These are phyloP conservation scores for Agonopterix heracliana DNA, from an alignment of 2,888 invertebrate species.

Conservation along the genomic window DNA sequence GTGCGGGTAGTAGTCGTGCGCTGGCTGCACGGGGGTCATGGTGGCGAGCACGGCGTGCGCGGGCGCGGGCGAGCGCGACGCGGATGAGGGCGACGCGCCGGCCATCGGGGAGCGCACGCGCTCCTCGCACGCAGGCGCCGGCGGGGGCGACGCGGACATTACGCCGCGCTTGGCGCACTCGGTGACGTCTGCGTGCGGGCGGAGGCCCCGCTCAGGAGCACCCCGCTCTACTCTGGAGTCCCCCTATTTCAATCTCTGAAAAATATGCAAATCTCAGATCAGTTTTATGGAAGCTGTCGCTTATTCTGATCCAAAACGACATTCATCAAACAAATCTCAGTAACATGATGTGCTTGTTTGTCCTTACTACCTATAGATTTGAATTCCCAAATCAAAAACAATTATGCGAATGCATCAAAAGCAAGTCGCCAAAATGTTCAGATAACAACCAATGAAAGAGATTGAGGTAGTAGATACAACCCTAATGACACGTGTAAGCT, in stretches of 20 bases:
- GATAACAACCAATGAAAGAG: too few species aligned
- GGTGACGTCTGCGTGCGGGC: constrained; percentile 53
- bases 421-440: too few species aligned
- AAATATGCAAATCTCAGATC: constrained; percentile 12
- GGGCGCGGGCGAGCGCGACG: constrained; percentile 79
- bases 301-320: too few species aligned
- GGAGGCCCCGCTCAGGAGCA: constrained; percentile 59
- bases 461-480: too few species aligned
- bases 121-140: constrained; percentile 44
- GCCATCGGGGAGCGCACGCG: constrained; percentile 60
- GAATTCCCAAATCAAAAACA: too few species aligned
- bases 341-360: constrained; percentile 24
- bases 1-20: constrained; percentile 80
- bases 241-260: constrained; percentile 52
- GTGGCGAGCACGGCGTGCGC: constrained; percentile 87
- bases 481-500: too few species aligned
- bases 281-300: too few species aligned
- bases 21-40: constrained; percentile 91
- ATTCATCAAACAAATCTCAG: neutral
- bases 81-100: constrained; percentile 67
- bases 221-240: constrained; percentile 58
- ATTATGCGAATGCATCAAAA: too few species aligned
- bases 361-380: neutral
- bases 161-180: constrained; percentile 44
- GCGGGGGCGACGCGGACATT: constrained; percentile 68